These are phyloP conservation scores for Piaya cayana DNA, from an alignment of 2,113 vertebrate species.

Conservation along the genomic window DNA sequence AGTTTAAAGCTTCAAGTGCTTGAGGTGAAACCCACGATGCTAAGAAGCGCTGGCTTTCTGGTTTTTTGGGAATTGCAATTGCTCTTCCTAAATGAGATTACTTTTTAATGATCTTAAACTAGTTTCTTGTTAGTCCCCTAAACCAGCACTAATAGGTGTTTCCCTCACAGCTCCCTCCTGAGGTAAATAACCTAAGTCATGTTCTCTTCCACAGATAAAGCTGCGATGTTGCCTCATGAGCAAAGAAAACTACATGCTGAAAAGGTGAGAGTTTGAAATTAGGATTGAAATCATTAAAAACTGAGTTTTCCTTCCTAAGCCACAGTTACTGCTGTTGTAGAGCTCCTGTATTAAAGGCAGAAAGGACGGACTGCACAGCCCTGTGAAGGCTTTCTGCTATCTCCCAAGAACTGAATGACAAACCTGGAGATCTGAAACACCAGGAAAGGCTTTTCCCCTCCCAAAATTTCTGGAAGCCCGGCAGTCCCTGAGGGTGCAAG, in stretches of 20 bases:
- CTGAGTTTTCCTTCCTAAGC: neutral
- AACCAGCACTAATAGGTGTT: neutral
- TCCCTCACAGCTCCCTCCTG: neutral
- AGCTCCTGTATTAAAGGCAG: neutral
- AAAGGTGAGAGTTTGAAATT: conserved; percentile 80
- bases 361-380: neutral
- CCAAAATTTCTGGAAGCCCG: neutral
- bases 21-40: neutral
- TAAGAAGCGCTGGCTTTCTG: neutral
- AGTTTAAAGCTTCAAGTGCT: neutral
- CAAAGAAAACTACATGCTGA: conserved; percentile 96
- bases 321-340: neutral
- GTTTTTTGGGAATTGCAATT: neutral
- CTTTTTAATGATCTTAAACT: neutral
- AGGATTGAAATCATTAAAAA: neutral
- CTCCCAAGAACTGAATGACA: neutral
- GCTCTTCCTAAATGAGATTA: neutral
- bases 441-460: neutral
- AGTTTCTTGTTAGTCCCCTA: neutral
- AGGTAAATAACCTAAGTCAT: neutral
- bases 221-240: conserved; percentile 91
- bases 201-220: conserved; percentile 84
- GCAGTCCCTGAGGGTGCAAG: neutral
- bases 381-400: neutral
- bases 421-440: neutral